phyloP scores from a whole-genome alignment of 2,888 invertebrate species.

The Hololepta plana region DNA sequence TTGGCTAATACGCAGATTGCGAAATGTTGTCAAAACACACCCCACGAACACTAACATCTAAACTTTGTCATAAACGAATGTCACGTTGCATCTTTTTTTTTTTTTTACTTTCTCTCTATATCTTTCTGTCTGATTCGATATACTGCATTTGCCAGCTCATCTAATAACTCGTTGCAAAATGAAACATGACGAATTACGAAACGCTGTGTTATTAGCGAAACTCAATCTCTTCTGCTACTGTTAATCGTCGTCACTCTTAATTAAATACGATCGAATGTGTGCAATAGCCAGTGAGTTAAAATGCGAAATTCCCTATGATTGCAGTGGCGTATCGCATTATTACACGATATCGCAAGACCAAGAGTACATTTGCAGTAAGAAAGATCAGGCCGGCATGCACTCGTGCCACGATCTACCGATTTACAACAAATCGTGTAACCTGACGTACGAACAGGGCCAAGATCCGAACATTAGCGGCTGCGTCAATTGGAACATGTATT shows the following conservation, averaged over 20 bases:
- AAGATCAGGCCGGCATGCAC: constrained; percentile 92
- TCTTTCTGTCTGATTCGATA: too few species aligned
- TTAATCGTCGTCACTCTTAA: background rate
- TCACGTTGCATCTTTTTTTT: too few species aligned
- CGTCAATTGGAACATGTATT: constrained; percentile 98
- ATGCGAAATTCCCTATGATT: too few species aligned
- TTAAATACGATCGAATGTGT: too few species aligned
- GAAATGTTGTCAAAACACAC: too few species aligned
- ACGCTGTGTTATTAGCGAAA: background rate
- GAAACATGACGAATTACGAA: background rate
- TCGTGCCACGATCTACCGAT: constrained; percentile 70
- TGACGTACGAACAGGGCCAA: constrained; percentile 28
- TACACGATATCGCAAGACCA: constrained; percentile 77
- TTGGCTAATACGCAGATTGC: too few species aligned
- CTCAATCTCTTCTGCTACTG: background rate
- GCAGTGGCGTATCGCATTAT: constrained; percentile 51
- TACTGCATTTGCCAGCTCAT: too few species aligned
- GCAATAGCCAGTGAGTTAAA: too few species aligned
- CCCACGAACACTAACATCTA: too few species aligned
- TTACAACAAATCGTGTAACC: constrained; percentile 57
- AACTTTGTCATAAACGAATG: too few species aligned
- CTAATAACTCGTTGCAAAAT: too few species aligned
- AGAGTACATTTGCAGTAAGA: constrained; percentile 93
- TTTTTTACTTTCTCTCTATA: too few species aligned
- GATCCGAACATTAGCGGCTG: constrained; percentile 40